Base-by-base conservation (phyloP, 1,140 invertebrate genomes). In the Delia radicum region DNA sequence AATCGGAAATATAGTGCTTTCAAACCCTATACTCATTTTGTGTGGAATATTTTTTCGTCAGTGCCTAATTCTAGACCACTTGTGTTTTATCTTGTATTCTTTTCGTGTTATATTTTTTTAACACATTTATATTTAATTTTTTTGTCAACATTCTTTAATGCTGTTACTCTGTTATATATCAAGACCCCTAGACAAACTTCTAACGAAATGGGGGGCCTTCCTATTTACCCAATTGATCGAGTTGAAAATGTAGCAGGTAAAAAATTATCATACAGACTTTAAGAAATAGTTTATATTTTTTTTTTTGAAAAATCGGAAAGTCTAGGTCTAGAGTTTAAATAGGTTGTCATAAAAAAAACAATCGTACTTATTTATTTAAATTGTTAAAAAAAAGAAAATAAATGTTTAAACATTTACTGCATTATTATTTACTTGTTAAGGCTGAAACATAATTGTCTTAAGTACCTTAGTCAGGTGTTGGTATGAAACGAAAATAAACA, bases 171-270 rank as follows among this genome's bases (percentile, higher is more conserved):
- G n/a, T n/a, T 69, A 69, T 12, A 24, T 69, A 33, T 69, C n/a
- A 69, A 69, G 65, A 69, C 65, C 65, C 65, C 65, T 69, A 69
- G 29, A 69, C 65, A 69, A 69, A 69, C 65, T 69, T 69, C 65
- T 69, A 37, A 33, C 18, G 65, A 69, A 69, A 69, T 69, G 65
- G 65, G 62, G 24, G 28, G 6, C 24, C 65, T n/a, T 67, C 27
- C 6, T 18, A 10, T n/a, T n/a, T n/a, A n/a, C n/a, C 37, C 37
- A 42, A 10, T 10, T 4, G 63, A 67, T 2, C 27, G 7, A 12
- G 15, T 21, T 2, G n/a, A 42, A 42, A 42, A 13, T 42, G 2
- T 3, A 42, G 15, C 31, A 21, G 8, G 29, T 21, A 5, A 7
- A 63, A 65, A 65, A 29, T 67, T 69, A 33, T 69, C 62, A n/a